Base-by-base conservation (phyloP, 2,888 invertebrate genomes). In the Lapara coniferarum region DNA sequence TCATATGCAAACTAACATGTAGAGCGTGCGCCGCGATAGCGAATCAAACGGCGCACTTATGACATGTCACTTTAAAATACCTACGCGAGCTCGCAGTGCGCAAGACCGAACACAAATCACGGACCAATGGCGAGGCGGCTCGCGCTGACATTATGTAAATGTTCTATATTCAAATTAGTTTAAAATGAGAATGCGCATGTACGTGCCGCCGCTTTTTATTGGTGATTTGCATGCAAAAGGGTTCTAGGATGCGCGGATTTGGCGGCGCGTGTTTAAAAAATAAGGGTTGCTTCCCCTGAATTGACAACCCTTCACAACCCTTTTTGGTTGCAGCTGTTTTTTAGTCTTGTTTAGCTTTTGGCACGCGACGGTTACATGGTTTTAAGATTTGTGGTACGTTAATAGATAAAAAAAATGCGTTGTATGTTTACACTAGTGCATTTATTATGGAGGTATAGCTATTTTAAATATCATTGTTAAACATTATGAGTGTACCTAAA, bases 131-230 rank as follows among this genome's bases (percentile, higher is more conserved):
- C 83, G 77, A 77, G 75, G 72, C 85, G 74, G 75, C 80, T 70
- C 73, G 73, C 73, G 72, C 70, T 77, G 81, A 46, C 63, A 46
- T 63, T 91, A 92, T 93, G 92, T 91, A 92, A 93, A 93, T 92
- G 82, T 87, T 82, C 82, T 87, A 86, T 92, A 93, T 93, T 93
- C 91, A 93, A 93, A 93, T 92, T 89, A 90, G 86, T 92, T 93
- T 92, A 92, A 93, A 93, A 91, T 90, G 88, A 86, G 83, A 89
- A 80, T 85, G 93, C 93, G 93, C 93, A 93, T 93, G 93, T 92
- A 92, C 93, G 92, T 79, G 85, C 76, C 85, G 83, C 16, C 75
- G 84, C 79, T 89, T 91, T 90, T 91, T 91, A 93, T 93, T 93
- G 93, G 93, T 79, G 88, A 87, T 89, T 86, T 85, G 85, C 85